Base-by-base conservation (phyloP, 2,113 vertebrate species). In the Triplophysa rosa region DNA sequence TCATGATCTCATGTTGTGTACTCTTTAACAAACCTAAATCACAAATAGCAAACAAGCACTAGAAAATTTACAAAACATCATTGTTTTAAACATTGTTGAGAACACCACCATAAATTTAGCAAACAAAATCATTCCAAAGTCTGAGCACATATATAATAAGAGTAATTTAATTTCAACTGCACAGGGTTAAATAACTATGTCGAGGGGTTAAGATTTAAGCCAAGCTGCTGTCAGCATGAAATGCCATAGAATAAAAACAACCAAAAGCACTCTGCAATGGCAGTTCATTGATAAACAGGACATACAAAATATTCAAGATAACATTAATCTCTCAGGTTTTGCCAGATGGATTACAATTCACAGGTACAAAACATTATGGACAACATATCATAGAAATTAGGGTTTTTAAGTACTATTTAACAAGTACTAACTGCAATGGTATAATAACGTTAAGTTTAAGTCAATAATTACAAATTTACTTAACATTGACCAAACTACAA, bases 191-290 rank as follows among this genome's bases (percentile, higher is more conserved):
- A 65, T 65, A 58, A 82, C 42, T 13, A 49, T 0, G 24, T 52
- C 10, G 47, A 76, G 11, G 45, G 52, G 45, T 76, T 52, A 45
- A 37, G 6, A 23, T 65, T 54, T 65, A 40, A 29, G 42, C 58
- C 59, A 64, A 47, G 16, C 37, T 75, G 72, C 73, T 37, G 61
- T 76, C 62, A 76, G 61, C 23, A 49, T 54, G 17, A 76, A 62
- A 76, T 62, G 58, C 16, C 40, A 63, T 26, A 65, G 59, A 64
- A 76, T 37, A 26, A 62, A 10, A 40, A 65, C 59, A 65, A 24
- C 24, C 17, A 21, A 64, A 49, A 19, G 71, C 17, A 33, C 21
- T 65, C 62, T 63, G 23, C 47, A 75, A 61, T 24, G 40, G 59
- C 40, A 62, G 59, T 26, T 63, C 8, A 47, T 73, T 61, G 29